Conservation (phyloP, 1,140 invertebrate species). For the Pseudobourletiella spinata region DNA sequence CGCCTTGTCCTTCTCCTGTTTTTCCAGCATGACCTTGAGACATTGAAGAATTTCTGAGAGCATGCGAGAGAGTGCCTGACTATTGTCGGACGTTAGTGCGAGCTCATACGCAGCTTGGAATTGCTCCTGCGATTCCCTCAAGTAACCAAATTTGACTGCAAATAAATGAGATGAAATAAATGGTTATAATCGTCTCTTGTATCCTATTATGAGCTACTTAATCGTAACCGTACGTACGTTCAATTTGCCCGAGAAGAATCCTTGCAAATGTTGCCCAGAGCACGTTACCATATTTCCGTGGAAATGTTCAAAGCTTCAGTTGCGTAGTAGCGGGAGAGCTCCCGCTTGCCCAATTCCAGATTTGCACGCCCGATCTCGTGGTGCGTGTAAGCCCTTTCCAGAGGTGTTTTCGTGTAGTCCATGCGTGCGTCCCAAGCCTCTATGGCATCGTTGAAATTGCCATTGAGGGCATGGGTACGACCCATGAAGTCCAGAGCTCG, state of each 20-base stretch:
- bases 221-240: neutral
- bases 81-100: neutral
- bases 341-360: neutral
- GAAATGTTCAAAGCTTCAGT: neutral
- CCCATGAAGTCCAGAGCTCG: neutral
- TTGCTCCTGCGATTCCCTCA: neutral
- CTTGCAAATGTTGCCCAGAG: neutral
- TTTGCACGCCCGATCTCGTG: neutral
- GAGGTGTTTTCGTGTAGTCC: neutral
- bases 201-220: neutral
- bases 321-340: neutral
- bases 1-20: neutral
- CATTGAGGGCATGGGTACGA: neutral
- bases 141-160: neutral
- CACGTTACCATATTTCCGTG: neutral
- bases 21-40: neutral
- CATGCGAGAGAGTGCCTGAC: neutral
- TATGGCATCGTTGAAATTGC: conserved; percentile 2
- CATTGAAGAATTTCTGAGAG: neutral
- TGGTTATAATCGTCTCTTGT: neutral
- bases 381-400: neutral
- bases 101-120: neutral
- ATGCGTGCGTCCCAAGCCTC: neutral
- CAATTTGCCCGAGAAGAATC: neutral
- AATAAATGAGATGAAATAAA: neutral